Percentiles rank a stretch among this genome's conserved stretches.
Conservation (phyloP, 2,888 invertebrate species). For the Morpho deidamia region DNA sequence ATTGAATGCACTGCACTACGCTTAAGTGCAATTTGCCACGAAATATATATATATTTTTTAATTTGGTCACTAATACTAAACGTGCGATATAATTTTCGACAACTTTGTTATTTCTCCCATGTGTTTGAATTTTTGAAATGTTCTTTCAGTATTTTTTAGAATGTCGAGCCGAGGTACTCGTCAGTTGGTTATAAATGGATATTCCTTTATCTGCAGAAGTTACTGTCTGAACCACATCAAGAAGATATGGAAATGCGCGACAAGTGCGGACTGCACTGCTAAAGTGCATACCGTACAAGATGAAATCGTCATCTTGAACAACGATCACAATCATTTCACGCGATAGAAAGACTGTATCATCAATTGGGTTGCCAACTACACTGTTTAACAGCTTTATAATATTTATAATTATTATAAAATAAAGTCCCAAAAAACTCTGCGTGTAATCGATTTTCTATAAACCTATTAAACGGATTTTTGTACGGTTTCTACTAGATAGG, state of each 20-base stretch:
- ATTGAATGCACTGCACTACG: too few relatives aligned
- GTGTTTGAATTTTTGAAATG: constrained; percentile 2
- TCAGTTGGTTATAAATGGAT: constrained; percentile 50
- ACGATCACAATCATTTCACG: constrained; percentile 41
- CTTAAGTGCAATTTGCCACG: too few relatives aligned
- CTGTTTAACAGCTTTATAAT: too few relatives aligned
- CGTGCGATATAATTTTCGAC: too few relatives aligned
- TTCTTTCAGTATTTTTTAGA: constrained; percentile 51
- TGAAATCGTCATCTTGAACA: constrained; percentile 42
- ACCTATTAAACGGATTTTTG: too few relatives aligned
- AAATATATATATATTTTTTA: too few relatives aligned
- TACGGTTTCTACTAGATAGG: too few relatives aligned
- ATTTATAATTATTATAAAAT: too few relatives aligned
- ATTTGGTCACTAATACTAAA: too few relatives aligned
- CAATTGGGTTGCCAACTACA: too few relatives aligned
- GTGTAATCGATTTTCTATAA: too few relatives aligned
- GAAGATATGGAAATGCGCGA: constrained; percentile 57
- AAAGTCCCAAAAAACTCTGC: too few relatives aligned
- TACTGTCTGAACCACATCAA: constrained; percentile 50
- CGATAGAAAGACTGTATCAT: neutral
- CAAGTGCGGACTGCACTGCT: constrained; percentile 49
- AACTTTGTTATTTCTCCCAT: neutral
- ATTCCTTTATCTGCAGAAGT: constrained; percentile 51
- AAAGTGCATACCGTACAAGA: constrained; percentile 52
- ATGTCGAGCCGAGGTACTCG: constrained; percentile 49